Evolutionary conservation across 2,888 invertebrate species (phyloP), one percentile per base, ranked within the genome.

Genomic region (Polietes domitor): DNA sequence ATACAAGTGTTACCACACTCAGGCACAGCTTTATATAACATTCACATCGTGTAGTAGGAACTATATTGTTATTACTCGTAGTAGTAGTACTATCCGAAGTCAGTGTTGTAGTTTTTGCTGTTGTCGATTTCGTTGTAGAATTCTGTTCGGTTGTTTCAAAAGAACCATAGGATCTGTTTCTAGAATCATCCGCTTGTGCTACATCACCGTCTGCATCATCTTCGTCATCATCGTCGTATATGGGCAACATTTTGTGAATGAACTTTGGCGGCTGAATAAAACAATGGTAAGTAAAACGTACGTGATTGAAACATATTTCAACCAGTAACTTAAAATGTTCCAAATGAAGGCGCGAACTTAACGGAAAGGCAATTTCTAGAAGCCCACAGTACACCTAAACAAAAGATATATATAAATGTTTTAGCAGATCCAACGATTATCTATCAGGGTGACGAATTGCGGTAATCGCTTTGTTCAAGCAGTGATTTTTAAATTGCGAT

Each of bases 11-110:
- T 1, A 91, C 90, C 17, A 89, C 88, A 76, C 91, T 91, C 1
- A 89, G 85, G 63, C 91, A 91, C 37, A 91, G 85, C 78, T 90
- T 91, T 0, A 88, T 87, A 84, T 91, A 91, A 55, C 91, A 91
- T 65, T 91, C 90, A 74, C 91, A 91, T 5, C 72, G 70, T 10
- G 71, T 47, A 7, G 32, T 21, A 4, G 26, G 26, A 70, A 37
- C 26, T 32, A 61, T 61, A 58, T 26, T 58, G n/a, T n/a, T 68
- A 41, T 71, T 65, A 37, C 37, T 7, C 12, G 10, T 12, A 9
- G 1, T 37, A 10, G 37, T 37, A 4, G 50, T 19, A 55, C 26
- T 74, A 28, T 61, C 28, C 0, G 9, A 26, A 1, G n/a, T 28
- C 26, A 24, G n/a, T n/a, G 61, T 4, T 15, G 61, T 28, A 10